These are phyloP conservation scores for Nesoenas mayeri DNA, from an alignment of 2,113 vertebrate species.

Conservation along the genomic window DNA sequence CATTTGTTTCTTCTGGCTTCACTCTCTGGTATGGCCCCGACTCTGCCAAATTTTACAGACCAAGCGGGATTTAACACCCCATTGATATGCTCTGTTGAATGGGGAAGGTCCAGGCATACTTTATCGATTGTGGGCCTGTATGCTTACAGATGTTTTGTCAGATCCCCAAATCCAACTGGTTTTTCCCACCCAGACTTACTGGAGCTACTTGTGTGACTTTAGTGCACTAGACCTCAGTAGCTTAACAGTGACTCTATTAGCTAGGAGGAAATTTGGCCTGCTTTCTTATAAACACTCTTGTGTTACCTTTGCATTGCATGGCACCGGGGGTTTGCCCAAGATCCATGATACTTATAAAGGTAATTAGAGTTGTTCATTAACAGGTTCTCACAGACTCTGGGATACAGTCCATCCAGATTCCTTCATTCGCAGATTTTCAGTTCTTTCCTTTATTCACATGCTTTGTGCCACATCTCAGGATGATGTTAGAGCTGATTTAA, in stretches of 20 bases:
- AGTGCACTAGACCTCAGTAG: not conserved
- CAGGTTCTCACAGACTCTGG: conserved; percentile 28
- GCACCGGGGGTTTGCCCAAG: conserved; percentile 10
- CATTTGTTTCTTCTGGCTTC: conserved; percentile 28
- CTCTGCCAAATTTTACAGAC: conserved; percentile 2
- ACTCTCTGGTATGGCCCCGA: not conserved
- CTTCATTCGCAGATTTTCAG: not conserved
- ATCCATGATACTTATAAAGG: conserved; percentile 21
- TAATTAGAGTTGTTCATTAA: conserved; percentile 46
- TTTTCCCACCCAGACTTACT: not conserved
- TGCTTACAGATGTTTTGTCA: not conserved
- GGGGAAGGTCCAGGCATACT: not conserved
- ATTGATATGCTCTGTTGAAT: not conserved
- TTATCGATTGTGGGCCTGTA: accelerated
- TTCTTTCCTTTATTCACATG: conserved; percentile 9
- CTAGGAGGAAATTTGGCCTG: conserved; percentile 7
- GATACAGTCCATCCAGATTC: conserved; percentile 21
- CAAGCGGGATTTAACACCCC: not conserved
- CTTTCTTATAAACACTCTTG: not conserved
- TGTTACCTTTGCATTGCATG: conserved; percentile 25
- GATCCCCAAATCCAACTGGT: not conserved
- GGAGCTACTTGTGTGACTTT: not conserved
- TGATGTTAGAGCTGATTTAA: not conserved
- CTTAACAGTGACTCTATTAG: conserved; percentile 22
- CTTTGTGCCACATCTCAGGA: conserved; percentile 22